Evolutionary conservation across 1,140 invertebrate genomes (phyloP), one percentile per base, ranked within the genome.

Genomic region (Penaeus indicus): DNA sequence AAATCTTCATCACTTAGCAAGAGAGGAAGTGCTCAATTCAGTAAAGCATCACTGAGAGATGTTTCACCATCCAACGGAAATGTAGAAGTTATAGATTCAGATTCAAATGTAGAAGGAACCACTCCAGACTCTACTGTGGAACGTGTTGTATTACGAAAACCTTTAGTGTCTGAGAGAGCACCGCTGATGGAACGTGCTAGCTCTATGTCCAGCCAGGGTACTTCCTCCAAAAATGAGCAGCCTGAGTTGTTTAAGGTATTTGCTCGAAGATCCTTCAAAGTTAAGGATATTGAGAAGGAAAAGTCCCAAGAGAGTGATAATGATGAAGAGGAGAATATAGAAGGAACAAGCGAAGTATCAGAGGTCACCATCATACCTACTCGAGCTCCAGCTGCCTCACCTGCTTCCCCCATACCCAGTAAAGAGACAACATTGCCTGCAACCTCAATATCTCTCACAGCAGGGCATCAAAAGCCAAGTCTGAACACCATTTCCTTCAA

Each of bases 211-310:
- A 69, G 63, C 42, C 42, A 84, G 16, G 13, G 25, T 60, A 13
- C 84, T 64, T 75, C 79, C 79, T 18, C 79, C 78, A 63, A 64
- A 11, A 94, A 94, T 86, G 95, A 96, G 72, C 95, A 96, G 92
- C 96, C 96, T 0, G 96, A 96, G 92, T 92, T 96, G 42, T 95
- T 96, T 94, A 96, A 96, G 93, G 96, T 96, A 0, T 96, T 96
- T 92, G 96, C 96, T 0, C 93, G 96, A 64, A 93, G 96, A 84
- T 96, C 96, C 4, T 93, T 96, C 0, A 96, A 96, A 92, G 92
- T 96, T 8, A 96, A 95, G 92, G 95, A 96, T 91, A 92, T 92
- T 13, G 95, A 96, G 90, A 94, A 79, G 90, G 91, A 88, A 91
- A 92, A 90, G 92, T 92, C 62, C 92, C 95, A 80, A 94, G 95